Conservation (phyloP, 1,140 invertebrate genomes). For the Solen grandis region DNA sequence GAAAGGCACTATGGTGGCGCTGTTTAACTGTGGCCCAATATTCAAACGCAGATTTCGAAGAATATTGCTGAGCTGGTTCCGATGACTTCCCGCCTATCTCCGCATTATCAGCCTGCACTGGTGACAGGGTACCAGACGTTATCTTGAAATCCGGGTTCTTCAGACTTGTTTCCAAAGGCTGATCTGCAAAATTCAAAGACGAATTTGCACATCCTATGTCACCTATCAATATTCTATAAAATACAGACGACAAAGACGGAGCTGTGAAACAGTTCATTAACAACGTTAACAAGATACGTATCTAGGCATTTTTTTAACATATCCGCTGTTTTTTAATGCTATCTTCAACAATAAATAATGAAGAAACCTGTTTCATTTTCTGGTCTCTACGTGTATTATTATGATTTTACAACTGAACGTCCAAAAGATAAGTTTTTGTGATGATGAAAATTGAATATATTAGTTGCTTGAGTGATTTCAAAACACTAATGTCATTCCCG, state of each 20-base stretch:
- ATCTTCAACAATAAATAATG: neutral
- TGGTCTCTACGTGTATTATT: neutral
- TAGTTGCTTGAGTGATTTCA: constrained; percentile 1
- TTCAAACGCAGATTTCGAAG: constrained; percentile 20
- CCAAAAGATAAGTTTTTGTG: neutral
- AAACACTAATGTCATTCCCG: neutral
- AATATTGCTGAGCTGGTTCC: constrained; percentile 7
- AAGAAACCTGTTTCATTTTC: neutral
- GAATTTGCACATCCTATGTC: no score
- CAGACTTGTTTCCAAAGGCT: no score
- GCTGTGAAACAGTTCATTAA: no score
- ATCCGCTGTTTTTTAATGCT: no score
- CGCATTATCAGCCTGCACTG: constrained; percentile 11
- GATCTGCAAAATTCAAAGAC: no score
- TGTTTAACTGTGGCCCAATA: constrained; percentile 27
- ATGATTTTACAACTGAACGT: neutral
- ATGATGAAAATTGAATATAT: neutral
- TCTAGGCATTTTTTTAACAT: no score
- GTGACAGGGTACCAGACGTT: neutral
- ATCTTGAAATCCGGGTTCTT: no score
- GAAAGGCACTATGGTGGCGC: constrained; percentile 18
- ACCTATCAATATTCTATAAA: no score
- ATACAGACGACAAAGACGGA: no score
- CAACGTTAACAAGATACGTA: no score
- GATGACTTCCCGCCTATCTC: neutral